Conservation (phyloP, 2,113 vertebrate genomes). For the Panthera tigris region DNA sequence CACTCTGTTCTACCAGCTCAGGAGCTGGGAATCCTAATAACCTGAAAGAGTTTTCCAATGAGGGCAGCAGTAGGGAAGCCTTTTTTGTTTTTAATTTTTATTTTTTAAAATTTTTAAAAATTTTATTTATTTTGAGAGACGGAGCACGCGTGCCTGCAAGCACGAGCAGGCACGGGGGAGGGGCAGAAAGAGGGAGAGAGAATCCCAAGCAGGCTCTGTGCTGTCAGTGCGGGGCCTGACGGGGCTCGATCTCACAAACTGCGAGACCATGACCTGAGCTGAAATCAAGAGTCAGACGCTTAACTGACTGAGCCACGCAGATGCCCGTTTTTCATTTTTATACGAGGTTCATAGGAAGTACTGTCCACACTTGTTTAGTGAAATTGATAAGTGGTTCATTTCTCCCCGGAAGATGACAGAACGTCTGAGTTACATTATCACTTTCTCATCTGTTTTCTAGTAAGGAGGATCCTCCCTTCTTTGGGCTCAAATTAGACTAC, state of each 20-base stretch:
- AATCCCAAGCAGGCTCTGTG: no score
- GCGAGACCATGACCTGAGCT: no score
- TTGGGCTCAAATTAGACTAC: background rate
- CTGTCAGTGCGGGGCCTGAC: no score
- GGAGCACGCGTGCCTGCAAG: fast-evolving
- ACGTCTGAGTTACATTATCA: background rate
- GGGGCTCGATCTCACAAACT: no score
- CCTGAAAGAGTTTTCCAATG: background rate
- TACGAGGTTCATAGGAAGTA: background rate
- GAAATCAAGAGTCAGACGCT: no score
- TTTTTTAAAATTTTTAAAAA: background rate
- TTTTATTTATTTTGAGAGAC: no score
- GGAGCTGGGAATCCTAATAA: background rate
- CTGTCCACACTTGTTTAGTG: background rate
- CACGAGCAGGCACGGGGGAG: fast-evolving
- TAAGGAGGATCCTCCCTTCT: background rate
- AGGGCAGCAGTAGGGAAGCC: no score
- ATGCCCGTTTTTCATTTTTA: background rate
- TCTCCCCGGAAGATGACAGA: background rate
- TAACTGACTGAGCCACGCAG: no score
- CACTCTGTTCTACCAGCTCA: background rate
- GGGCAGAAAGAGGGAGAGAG: no score
- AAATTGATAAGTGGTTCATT: background rate
- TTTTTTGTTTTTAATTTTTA: background rate
- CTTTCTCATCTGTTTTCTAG: background rate